phyloP scores from a whole-genome alignment of 2,888 invertebrate genomes.

The Watsonalla cultraria region DNA sequence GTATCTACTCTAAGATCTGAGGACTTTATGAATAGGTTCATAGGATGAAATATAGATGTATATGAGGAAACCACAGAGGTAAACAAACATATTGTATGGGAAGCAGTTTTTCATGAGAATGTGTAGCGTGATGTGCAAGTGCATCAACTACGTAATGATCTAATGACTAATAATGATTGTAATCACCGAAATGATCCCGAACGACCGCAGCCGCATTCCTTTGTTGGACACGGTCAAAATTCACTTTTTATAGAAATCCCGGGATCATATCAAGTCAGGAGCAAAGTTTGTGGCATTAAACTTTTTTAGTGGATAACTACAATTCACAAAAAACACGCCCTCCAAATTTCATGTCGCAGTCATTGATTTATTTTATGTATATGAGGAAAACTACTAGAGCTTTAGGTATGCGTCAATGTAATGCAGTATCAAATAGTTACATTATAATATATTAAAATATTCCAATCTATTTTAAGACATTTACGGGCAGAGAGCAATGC shows the following conservation, averaged over 20 bases:
- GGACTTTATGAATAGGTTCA: no score
- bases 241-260: slow-evolving; percentile 25
- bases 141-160: slow-evolving; percentile 12
- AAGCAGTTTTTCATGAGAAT: slow-evolving; percentile 8
- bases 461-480: no score
- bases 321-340: no score
- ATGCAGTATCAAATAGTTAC: no score
- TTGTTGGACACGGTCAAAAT: slow-evolving; percentile 32
- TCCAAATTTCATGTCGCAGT: no score
- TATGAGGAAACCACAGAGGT: background rate
- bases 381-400: no score
- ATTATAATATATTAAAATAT: no score
- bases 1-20: no score
- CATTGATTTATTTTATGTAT: no score
- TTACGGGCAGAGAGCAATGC: no score
- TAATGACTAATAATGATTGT: slow-evolving; percentile 44
- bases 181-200: slow-evolving; percentile 49
- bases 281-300: background rate
- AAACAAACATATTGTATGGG: slow-evolving; percentile 3
- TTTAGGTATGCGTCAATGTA: no score
- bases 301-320: no score
- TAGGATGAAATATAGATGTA: background rate
- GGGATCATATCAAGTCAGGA: background rate
- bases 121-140: slow-evolving; percentile 17
- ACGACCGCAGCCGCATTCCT: slow-evolving; percentile 54